Conservation (phyloP, 1,140 invertebrate species). For the Pseudomyrmex cubaensis region DNA sequence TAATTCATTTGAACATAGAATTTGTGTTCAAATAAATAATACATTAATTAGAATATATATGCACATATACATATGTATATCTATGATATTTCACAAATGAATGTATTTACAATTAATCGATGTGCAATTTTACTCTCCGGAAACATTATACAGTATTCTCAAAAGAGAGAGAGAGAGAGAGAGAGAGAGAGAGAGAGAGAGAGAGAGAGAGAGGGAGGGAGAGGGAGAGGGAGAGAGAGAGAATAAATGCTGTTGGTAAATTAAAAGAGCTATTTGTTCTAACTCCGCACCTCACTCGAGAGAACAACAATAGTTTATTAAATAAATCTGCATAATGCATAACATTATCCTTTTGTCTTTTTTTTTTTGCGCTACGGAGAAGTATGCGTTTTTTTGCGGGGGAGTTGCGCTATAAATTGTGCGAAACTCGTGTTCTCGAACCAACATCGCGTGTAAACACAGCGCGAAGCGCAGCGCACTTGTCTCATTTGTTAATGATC, state of each 20-base stretch:
- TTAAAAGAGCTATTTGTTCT: constrained; percentile 24
- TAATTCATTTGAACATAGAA: constrained; percentile 39
- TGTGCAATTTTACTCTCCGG: constrained; percentile 8
- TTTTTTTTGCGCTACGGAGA: background rate
- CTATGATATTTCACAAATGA: no score
- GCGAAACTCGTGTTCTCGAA: constrained; percentile 13
- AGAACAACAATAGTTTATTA: background rate
- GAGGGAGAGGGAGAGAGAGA: no score
- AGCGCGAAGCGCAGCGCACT: background rate
- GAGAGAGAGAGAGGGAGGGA: no score
- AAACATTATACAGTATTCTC: background rate
- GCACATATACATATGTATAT: no score
- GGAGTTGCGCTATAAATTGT: background rate
- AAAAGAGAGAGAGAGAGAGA: no score
- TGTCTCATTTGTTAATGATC: constrained; percentile 23
- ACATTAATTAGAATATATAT: constrained; percentile 28
- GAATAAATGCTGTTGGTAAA: constrained; percentile 1
- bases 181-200: no score
- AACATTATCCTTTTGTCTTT: background rate
- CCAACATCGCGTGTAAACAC: background rate
- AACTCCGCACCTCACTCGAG: background rate
- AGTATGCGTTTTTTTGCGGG: background rate
- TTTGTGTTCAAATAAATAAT: constrained; percentile 42
- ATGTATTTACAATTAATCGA: constrained; percentile 25
- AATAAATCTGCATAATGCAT: constrained; percentile 21